Evolutionary conservation across 2,888 invertebrate genomes (phyloP).

Genomic region (Salpingus planirostris): DNA sequence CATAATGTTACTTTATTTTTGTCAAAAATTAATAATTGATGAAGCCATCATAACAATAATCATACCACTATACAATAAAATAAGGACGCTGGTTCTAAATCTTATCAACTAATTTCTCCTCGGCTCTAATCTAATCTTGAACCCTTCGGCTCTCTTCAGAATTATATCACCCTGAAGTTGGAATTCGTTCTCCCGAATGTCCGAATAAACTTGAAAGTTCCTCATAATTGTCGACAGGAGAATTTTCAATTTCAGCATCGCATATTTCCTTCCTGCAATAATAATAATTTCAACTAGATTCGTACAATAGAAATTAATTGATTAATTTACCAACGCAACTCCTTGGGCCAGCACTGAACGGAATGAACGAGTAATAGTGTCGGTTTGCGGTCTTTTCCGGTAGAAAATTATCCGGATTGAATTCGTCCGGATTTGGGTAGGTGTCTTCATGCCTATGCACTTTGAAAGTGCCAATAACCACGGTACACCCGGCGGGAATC

Average conservation of each 20-base stretch:
- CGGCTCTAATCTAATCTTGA: slow-evolving; percentile 60
- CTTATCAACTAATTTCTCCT: no score
- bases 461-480: slow-evolving; percentile 56
- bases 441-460: slow-evolving; percentile 58
- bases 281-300: background rate
- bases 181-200: slow-evolving; percentile 56
- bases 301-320: slow-evolving; percentile 43
- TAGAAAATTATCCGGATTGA: slow-evolving; percentile 72
- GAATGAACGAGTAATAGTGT: slow-evolving; percentile 72
- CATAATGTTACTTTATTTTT: no score
- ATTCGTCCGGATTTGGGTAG: slow-evolving; percentile 61
- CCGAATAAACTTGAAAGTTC: slow-evolving; percentile 56
- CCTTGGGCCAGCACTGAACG: slow-evolving; percentile 73
- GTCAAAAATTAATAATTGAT: no score
- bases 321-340: slow-evolving; percentile 62
- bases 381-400: slow-evolving; percentile 65
- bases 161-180: slow-evolving; percentile 65
- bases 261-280: slow-evolving; percentile 63
- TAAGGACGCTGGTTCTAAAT: no score
- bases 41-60: no score
- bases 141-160: slow-evolving; percentile 64
- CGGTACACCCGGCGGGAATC: slow-evolving; percentile 62
- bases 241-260: slow-evolving; percentile 69
- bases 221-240: slow-evolving; percentile 62
- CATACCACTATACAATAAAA: no score